Percentiles rank a stretch among this genome's conserved stretches.
phyloP scores from a whole-genome alignment of 2,888 invertebrate species.

The Aproaerema taeniolella region DNA sequence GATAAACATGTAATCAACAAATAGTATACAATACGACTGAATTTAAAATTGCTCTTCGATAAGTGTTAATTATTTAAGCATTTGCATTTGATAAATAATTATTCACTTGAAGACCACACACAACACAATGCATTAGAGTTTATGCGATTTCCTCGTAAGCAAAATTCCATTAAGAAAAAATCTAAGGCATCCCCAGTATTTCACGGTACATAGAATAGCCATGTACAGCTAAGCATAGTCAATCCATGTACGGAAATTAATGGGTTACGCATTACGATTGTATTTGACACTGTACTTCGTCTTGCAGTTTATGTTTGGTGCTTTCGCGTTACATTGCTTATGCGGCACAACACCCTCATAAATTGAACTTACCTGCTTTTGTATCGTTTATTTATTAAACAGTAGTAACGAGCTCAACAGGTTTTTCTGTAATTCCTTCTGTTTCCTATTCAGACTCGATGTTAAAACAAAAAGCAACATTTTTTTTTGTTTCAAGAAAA shows the following conservation, averaged over 20 bases:
- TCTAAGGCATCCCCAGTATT: constrained; percentile 4
- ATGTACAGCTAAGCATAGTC: constrained; percentile 14
- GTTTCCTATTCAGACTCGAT: constrained; percentile 4
- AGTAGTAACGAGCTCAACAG: constrained; percentile 10
- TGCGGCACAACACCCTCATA: constrained; percentile 2
- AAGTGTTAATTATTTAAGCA: too few species aligned
- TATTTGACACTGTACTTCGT: constrained; percentile 18
- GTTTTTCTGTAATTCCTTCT: constrained; percentile 5
- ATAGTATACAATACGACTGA: too few species aligned
- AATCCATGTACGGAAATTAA: constrained; percentile 21
- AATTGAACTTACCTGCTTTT: constrained; percentile 2
- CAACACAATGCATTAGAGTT: constrained; percentile 5
- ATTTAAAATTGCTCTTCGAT: too few species aligned
- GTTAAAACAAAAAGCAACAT: constrained; percentile 1
- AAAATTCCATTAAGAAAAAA: constrained; percentile 4
- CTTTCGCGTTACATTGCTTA: not conserved
- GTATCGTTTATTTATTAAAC: constrained; percentile 3
- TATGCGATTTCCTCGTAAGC: constrained; percentile 1
- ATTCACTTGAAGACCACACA: constrained; percentile 6
- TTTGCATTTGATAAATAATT: too few species aligned
- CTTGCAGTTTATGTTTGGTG: constrained; percentile 14
- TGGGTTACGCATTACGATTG: constrained; percentile 20
- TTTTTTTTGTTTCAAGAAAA: constrained; percentile 2
- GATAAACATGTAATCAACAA: too few species aligned
- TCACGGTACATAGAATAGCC: constrained; percentile 14